Conservation (phyloP, 1,140 invertebrate genomes). For the Zaprionus tsacasi region DNA sequence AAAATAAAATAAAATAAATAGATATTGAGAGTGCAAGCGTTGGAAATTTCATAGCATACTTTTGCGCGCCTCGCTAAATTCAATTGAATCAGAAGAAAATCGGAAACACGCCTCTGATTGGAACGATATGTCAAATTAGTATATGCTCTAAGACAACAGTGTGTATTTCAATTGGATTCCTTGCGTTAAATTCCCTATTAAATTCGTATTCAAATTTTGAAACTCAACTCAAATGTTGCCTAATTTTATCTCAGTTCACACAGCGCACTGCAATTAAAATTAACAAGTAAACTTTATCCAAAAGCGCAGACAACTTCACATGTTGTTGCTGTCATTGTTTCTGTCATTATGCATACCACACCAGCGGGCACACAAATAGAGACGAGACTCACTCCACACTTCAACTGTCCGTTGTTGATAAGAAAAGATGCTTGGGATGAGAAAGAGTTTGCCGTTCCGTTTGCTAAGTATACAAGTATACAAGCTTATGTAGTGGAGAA, state of each 20-base stretch:
- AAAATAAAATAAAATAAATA: too few relatives aligned
- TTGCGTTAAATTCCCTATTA: neutral
- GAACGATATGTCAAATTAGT: too few relatives aligned
- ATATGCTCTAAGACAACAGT: too few relatives aligned
- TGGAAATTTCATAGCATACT: too few relatives aligned
- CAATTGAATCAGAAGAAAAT: too few relatives aligned
- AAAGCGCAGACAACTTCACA: constrained; percentile 2
- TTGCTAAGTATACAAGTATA: constrained; percentile 38
- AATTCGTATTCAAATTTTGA: neutral
- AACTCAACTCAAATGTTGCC: neutral
- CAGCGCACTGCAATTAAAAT: constrained; percentile 29
- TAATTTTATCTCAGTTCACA: neutral
- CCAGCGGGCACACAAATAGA: constrained; percentile 1
- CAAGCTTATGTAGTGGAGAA: constrained; percentile 5
- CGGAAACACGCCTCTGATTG: too few relatives aligned
- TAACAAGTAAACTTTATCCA: constrained; percentile 17
- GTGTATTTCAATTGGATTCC: neutral
- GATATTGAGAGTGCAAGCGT: too few relatives aligned
- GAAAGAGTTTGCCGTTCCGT: neutral
- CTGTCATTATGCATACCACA: constrained; percentile 10
- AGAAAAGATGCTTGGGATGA: neutral
- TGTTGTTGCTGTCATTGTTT: constrained; percentile 52
- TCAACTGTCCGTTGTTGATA: constrained; percentile 10
- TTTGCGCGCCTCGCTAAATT: too few relatives aligned
- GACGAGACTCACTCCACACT: neutral